Evolutionary conservation across 35 echinoderm and acorn worm genomes (phyloP), one percentile per base, ranked within the genome.

Genomic region (Holothuria glaberrima): DNA sequence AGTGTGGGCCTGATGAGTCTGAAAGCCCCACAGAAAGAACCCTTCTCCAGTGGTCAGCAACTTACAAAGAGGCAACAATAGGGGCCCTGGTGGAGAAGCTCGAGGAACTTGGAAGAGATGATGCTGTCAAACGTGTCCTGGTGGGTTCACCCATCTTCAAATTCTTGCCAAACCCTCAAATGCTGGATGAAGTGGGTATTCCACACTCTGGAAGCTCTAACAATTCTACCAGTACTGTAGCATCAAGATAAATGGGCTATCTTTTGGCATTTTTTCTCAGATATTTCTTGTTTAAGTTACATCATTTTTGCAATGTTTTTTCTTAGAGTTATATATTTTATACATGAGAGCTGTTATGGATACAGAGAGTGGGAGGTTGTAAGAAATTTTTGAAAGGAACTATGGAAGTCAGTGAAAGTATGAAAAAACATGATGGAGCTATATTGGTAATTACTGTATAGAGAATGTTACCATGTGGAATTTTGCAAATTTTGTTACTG

Each of bases 11-110:
- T n/a, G 88, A 94, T 6, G 97, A 99, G 57, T 93, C 93, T 1
- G 97, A 99, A 71, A 95, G 93, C 38, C 97, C 97, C 58, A 99
- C 97, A 10, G 97, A 95, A 58, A 73, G 93, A 19, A 90, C 89
- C 1, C 60, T 99, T 6, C 88, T 93, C 20, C 93, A 99, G 58
- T 99, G 97, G 97, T 89, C 89, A 41, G 84, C 74, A 41, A 67
- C 83, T 6, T 61, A 30, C 63, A 71, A 87, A 9, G 86, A 86
- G 12, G 89, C 88, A 46, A 95, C 97, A 12, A 90, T 99, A 19
- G 93, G 97, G 52, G 63, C 90, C 19, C 88, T 99, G 34, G 74
- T 99, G 32, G 67, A 62, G 36, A 92, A 85, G 58, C 88, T 99
- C n/a, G 94, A 91, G 34, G 94, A 92, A 58, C 89, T 99, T 3